These are phyloP conservation scores for Actenoides lindsayi DNA, from an alignment of 2,113 vertebrate species.

Conservation along the genomic window DNA sequence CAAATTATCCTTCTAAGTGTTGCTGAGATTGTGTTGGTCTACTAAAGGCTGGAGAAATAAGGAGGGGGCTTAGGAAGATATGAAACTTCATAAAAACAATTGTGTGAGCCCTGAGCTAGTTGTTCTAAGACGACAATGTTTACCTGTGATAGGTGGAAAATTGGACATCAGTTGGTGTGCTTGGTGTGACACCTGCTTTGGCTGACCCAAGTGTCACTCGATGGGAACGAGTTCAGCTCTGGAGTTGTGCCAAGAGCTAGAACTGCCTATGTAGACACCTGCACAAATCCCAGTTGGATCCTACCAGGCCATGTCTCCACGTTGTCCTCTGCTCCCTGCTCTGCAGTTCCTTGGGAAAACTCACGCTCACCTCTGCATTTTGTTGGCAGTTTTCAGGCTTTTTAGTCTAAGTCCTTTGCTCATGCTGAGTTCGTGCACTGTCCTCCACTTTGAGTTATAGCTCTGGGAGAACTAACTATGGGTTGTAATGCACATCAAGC, in stretches of 20 bases:
- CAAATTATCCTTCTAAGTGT: neutral
- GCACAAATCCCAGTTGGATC: neutral
- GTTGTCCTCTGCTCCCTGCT: neutral
- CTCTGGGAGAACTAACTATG: no score
- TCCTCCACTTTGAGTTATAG: no score
- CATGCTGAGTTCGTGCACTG: no score
- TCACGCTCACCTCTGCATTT: neutral
- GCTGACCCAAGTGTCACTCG: accelerated
- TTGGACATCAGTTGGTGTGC: neutral
- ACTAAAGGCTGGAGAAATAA: neutral
- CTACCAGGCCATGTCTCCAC: no score
- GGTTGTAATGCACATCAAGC: no score
- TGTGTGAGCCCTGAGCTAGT: neutral
- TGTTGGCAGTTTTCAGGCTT: neutral
- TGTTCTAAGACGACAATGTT: neutral
- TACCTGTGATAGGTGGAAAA: neutral
- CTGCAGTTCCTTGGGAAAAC: neutral
- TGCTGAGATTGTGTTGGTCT: neutral
- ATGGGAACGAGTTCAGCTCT: neutral
- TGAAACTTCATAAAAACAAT: neutral
- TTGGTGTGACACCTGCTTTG: neutral
- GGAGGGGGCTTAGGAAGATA: neutral
- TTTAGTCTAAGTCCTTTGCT: neutral
- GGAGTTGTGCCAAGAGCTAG: neutral
- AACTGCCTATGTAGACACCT: neutral